Conservation (phyloP, 2,888 invertebrate species). For the Cremastinae sp. region DNA sequence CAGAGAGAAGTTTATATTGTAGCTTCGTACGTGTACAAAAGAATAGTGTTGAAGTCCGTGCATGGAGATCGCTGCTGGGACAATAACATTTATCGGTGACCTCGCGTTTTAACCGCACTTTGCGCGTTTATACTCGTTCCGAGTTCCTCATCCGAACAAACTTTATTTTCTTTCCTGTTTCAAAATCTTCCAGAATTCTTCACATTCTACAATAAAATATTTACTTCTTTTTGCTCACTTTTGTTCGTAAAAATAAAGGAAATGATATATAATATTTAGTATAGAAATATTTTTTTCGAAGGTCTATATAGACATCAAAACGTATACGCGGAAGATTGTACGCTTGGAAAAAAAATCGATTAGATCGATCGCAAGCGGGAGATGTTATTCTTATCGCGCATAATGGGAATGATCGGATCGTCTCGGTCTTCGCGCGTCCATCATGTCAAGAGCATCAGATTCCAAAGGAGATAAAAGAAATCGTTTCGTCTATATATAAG, state of each 20-base stretch:
- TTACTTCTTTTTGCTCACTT: too few relatives aligned
- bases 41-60: conserved; percentile 59
- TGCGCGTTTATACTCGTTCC: neutral
- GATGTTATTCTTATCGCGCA: conserved; percentile 32
- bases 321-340: neutral
- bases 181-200: neutral
- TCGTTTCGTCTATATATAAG: neutral
- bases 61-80: conserved; percentile 71
- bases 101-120: conserved; percentile 68
- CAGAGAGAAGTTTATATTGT: neutral
- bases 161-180: neutral
- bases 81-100: conserved; percentile 74
- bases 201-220: neutral
- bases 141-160: conserved; percentile 14
- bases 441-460: conserved; percentile 27
- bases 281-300: neutral
- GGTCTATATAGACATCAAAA: too few relatives aligned
- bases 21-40: neutral
- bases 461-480: conserved; percentile 16
- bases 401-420: conserved; percentile 19
- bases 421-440: conserved; percentile 11
- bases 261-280: neutral
- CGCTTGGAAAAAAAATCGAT: conserved; percentile 21
- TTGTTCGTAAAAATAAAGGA: neutral
- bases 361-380: conserved; percentile 34